Conservation (phyloP, 2,797 vertebrate species). For the Phrynocephalus vlangalii region DNA sequence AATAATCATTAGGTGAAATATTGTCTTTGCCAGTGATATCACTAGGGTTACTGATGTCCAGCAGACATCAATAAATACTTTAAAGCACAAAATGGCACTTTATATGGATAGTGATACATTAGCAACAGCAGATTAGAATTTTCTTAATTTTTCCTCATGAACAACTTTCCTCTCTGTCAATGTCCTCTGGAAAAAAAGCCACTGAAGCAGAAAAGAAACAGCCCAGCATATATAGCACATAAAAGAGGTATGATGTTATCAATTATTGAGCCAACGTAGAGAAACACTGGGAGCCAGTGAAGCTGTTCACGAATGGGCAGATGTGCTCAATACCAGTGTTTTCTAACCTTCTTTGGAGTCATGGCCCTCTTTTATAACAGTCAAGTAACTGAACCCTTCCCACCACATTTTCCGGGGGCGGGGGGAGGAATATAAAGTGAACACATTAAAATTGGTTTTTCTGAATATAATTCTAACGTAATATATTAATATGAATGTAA, state of each 20-base stretch:
- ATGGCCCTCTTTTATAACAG: no score
- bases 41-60: neutral
- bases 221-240: neutral
- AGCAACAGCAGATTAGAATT: neutral
- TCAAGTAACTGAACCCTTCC: no score
- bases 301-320: no score
- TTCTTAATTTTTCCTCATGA: neutral
- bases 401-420: no score
- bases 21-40: neutral
- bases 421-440: no score
- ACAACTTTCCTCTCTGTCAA: neutral
- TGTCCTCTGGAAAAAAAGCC: neutral
- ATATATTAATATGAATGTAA: no score
- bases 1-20: rapidly evolving
- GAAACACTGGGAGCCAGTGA: neutral
- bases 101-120: neutral
- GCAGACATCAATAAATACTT: neutral
- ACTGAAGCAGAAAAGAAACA: neutral
- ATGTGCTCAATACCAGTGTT: no score
- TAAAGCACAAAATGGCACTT: neutral
- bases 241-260: neutral
- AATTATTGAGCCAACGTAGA: neutral
- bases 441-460: no score
- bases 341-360: no score
- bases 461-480: no score